phyloP scores from a whole-genome alignment of 2,797 vertebrate species.

The Cygnus olor region DNA sequence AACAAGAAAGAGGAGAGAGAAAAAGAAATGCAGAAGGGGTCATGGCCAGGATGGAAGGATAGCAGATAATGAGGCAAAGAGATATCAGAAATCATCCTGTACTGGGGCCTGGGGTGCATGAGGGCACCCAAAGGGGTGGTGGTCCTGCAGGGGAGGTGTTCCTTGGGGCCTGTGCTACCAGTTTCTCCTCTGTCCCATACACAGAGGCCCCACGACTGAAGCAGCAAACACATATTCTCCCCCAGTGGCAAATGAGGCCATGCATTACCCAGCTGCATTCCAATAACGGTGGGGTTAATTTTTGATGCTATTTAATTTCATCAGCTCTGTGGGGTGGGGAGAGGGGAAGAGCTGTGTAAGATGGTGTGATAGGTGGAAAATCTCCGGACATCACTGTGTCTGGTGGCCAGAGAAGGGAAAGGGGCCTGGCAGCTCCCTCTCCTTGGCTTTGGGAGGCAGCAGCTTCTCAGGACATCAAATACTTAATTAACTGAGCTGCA shows the following conservation, averaged over 20 bases:
- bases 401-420: background rate
- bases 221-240: background rate
- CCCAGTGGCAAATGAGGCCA: background rate
- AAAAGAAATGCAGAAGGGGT: background rate
- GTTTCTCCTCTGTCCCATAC: fast-evolving
- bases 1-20: background rate
- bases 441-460: background rate
- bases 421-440: background rate
- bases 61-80: background rate
- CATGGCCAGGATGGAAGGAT: background rate
- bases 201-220: background rate
- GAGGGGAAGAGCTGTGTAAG: conserved; percentile 10
- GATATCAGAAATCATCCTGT: background rate
- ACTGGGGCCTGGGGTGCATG: background rate
- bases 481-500: conserved; percentile 19
- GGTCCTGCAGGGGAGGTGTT: background rate
- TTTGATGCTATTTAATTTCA: conserved; percentile 18
- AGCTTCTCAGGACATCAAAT: conserved; percentile 16
- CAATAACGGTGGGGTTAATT: background rate
- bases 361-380: background rate
- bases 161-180: background rate
- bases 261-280: background rate
- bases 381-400: background rate
- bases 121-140: background rate
- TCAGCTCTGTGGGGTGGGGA: background rate